These are phyloP conservation scores for Dinothrombium tinctorium DNA, from an alignment of 1,140 invertebrate genomes.

Conservation along the genomic window DNA sequence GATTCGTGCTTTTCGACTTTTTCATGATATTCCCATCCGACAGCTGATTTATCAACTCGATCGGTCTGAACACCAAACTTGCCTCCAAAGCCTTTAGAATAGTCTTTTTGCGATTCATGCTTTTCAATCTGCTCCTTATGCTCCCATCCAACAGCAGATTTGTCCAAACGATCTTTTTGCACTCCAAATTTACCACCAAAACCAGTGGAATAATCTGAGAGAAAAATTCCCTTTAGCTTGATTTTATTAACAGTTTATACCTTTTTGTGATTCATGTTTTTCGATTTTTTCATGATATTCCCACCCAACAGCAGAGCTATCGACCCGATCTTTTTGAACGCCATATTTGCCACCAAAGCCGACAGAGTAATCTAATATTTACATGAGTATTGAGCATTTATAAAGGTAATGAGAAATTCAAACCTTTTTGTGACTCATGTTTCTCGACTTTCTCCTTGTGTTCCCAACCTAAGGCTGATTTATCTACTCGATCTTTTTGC, in stretches of 20 bases:
- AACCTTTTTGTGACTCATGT: constrained; percentile 27
- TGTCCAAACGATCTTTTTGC: constrained; percentile 53
- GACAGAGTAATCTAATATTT: constrained; percentile 35
- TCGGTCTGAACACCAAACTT: constrained; percentile 73
- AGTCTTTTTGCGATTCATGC: constrained; percentile 37
- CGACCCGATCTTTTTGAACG: constrained; percentile 54
- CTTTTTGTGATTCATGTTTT: constrained; percentile 29
- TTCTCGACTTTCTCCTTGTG: constrained; percentile 25
- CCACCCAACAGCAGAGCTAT: constrained; percentile 33
- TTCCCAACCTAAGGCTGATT: constrained; percentile 29
- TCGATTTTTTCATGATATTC: constrained; percentile 26
- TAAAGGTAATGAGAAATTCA: neutral
- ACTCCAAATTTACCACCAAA: constrained; percentile 84
- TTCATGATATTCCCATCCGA: constrained; percentile 27
- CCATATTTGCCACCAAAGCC: constrained; percentile 84
- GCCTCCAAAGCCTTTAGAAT: constrained; percentile 60
- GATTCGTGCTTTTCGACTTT: constrained; percentile 26
- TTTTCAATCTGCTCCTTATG: constrained; percentile 25
- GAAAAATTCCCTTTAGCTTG: neutral
- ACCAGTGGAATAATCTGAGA: constrained; percentile 42
- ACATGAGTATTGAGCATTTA: neutral
- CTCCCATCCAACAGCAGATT: constrained; percentile 29
- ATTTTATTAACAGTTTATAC: neutral
- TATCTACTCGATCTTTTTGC: constrained; percentile 53
- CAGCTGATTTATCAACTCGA: constrained; percentile 40